Base-by-base conservation (phyloP, 2,888 invertebrate species). In the Schizotus pectinicornis region DNA sequence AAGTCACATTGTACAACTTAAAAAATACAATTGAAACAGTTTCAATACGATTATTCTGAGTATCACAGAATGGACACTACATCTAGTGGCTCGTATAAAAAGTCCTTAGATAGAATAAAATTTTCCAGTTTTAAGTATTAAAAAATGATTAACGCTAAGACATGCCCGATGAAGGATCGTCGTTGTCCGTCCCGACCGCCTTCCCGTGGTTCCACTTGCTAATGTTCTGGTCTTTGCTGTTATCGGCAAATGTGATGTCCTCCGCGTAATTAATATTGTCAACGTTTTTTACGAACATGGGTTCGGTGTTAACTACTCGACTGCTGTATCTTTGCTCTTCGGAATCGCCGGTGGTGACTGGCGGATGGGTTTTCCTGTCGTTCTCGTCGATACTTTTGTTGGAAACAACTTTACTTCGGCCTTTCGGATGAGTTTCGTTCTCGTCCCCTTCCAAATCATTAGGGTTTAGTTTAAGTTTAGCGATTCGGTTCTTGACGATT, bases 401-500 rank as follows among this genome's bases (percentile, higher is more conserved):
- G 1, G 78, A 78, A 13, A 79, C 76, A 3, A 79, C 77, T 62
- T 74, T 73, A 59, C 74, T 78, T 53, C 73, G 72, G 22, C 72
- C 74, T 59, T 74, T 71, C n/a, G 71, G 63, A 56, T 69, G 67
- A 31, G 67, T 61, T 63, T 74, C 73, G 11, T 61, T 61, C 3
- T 79, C 74, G 71, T 64, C 75, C 65, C 70, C 79, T 60, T 57
- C 77, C 66, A 64, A 74, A 33, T 69, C 77, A 62, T 60, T 69
- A 14, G 72, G 69, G 51, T 74, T 72, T 13, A 77, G 53, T 63
- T 78, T 78, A 43, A 79, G 64, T 67, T 81, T 80, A 0, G 74
- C 66, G 33, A 88, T 83, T 8, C 91, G 83, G 56, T 88, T 86
- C 63, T 91, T 86, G 11, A 98, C 96, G 49, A 97, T 96, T 65